Evolutionary conservation across 2,113 vertebrate species (phyloP).

Genomic region (Erythrolamprus reginae): DNA sequence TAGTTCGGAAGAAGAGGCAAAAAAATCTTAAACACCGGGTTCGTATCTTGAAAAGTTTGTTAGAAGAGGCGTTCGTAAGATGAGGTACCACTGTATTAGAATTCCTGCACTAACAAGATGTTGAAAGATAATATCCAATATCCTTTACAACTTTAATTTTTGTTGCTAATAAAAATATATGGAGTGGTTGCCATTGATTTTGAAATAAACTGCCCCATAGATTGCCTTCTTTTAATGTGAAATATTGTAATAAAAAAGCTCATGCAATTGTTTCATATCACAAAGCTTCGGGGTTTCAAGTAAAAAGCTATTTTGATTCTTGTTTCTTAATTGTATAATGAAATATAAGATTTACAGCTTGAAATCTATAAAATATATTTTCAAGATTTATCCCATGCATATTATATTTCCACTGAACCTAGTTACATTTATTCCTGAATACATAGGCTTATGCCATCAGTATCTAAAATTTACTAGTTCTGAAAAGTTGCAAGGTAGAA

Average conservation of each 20-base stretch:
- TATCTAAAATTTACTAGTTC: background rate
- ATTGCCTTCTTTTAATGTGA: background rate
- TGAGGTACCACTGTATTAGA: too few species aligned
- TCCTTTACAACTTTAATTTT: background rate
- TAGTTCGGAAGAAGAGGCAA: too few species aligned
- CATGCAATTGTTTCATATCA: background rate
- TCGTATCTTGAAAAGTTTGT: too few species aligned
- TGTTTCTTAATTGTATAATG: background rate
- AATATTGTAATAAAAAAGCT: background rate
- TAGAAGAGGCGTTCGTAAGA: too few species aligned
- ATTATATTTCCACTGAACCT: background rate
- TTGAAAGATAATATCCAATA: background rate
- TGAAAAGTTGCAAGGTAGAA: conserved; percentile 18
- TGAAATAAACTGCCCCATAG: background rate
- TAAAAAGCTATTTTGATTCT: background rate
- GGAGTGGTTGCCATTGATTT: background rate
- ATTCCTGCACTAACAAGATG: background rate
- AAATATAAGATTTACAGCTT: background rate
- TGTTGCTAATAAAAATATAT: background rate
- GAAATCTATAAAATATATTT: background rate
- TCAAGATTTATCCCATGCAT: background rate
- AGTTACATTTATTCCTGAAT: background rate
- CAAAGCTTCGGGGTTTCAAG: background rate
- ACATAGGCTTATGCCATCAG: background rate
- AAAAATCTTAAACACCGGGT: too few species aligned